These are phyloP conservation scores for Lamellibrachia luymesi DNA, from an alignment of 1,140 invertebrate genomes.

Conservation along the genomic window DNA sequence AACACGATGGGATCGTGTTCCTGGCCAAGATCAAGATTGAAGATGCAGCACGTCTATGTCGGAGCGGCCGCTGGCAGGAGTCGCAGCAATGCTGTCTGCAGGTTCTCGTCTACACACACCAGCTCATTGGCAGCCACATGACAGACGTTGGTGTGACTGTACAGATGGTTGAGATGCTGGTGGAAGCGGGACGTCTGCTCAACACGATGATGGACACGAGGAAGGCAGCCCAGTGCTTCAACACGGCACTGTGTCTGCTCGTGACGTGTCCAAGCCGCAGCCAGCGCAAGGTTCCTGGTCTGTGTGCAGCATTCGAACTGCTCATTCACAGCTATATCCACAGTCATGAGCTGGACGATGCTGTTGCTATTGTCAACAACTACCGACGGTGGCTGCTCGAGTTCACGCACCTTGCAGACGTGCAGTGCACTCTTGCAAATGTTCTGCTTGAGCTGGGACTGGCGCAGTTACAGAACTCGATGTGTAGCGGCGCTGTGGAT, in stretches of 20 bases:
- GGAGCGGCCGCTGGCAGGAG: neutral
- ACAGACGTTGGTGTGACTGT: neutral
- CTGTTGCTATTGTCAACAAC: conserved; percentile 11
- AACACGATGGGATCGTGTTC: neutral
- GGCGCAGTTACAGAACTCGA: conserved; percentile 13
- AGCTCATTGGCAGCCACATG: neutral
- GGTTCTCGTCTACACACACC: neutral
- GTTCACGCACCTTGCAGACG: neutral
- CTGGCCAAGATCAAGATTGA: neutral
- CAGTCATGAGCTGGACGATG: neutral
- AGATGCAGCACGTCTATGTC: neutral
- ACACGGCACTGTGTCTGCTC: neutral
- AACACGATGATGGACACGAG: neutral
- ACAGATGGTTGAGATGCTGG: conserved; percentile 9
- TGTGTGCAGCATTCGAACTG: conserved; percentile 3
- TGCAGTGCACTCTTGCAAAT: neutral
- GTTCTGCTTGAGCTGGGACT: conserved; percentile 7
- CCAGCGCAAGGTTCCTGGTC: neutral
- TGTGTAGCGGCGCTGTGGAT: neutral
- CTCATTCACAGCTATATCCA: neutral
- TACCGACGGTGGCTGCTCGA: conserved; percentile 10
- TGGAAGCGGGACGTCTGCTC: neutral
- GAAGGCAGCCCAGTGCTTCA: neutral
- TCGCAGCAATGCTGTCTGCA: neutral
- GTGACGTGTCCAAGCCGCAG: neutral